Percentiles rank a stretch among this genome's conserved stretches.
Evolutionary conservation across 2,888 invertebrate species (phyloP).

Genomic region (Lasius fuliginosus): DNA sequence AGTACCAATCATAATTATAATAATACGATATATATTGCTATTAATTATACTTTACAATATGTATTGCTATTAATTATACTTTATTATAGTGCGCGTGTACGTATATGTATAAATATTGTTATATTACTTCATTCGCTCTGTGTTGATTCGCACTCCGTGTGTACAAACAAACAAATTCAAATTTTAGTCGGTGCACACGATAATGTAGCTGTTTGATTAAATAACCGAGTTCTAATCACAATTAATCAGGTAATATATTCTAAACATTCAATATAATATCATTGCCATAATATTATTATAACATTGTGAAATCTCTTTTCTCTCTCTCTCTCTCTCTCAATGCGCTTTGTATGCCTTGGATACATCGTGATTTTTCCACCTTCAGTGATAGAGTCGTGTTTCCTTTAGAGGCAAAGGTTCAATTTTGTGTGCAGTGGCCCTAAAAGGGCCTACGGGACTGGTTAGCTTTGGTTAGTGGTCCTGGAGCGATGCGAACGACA

Average conservation of each 20-base stretch:
- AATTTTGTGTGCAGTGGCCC: constrained; percentile 74
- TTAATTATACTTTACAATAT: constrained; percentile 33
- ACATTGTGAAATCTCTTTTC: background rate
- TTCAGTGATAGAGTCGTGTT: constrained; percentile 48
- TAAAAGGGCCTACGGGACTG: constrained; percentile 78
- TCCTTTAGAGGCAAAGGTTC: constrained; percentile 69
- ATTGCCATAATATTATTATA: background rate
- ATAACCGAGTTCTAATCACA: constrained; percentile 12
- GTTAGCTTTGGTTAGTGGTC: constrained; percentile 76
- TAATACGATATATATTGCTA: constrained; percentile 14
- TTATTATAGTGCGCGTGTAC: background rate
- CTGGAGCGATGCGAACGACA: constrained; percentile 79
- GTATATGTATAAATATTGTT: constrained; percentile 40
- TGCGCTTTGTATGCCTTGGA: background rate
- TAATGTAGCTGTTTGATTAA: constrained; percentile 1
- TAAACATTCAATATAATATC: background rate
- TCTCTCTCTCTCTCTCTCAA: too few species aligned
- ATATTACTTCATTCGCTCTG: background rate
- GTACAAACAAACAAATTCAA: constrained; percentile 10
- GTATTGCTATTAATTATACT: constrained; percentile 40
- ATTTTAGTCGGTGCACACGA: constrained; percentile 20
- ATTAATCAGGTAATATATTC: constrained; percentile 1
- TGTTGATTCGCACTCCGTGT: background rate
- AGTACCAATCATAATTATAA: constrained; percentile 35
- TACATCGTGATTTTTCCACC: background rate